Evolutionary conservation across 2,113 vertebrate species (phyloP).

Genomic region (Origma solitaria): DNA sequence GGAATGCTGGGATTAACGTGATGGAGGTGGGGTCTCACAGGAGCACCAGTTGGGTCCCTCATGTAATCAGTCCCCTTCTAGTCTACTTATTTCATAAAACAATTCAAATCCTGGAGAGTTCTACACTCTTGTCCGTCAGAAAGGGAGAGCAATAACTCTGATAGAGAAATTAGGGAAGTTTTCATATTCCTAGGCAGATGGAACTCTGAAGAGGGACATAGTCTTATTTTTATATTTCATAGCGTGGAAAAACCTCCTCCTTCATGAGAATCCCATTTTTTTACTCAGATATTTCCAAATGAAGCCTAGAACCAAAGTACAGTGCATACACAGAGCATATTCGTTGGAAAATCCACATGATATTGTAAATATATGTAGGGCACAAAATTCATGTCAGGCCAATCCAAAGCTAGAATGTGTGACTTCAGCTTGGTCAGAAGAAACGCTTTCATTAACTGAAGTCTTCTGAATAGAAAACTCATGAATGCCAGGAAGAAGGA

Average conservation of each 20-base stretch:
- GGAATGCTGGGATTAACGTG: neutral
- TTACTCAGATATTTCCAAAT: neutral
- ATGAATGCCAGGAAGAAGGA: neutral
- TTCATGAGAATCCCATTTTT: neutral
- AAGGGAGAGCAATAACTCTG: too few species aligned
- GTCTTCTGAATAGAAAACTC: neutral
- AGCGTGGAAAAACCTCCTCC: neutral
- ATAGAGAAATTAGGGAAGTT: too few species aligned
- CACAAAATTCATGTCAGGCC: neutral
- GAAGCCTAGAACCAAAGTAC: neutral
- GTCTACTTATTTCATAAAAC: neutral
- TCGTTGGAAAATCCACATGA: neutral
- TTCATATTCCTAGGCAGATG: too few species aligned
- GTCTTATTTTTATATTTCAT: neutral
- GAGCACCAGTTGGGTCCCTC: accelerated
- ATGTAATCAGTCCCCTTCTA: neutral
- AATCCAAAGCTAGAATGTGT: neutral
- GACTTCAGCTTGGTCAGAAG: neutral
- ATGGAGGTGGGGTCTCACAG: neutral
- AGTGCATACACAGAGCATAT: neutral
- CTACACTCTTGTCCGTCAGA: too few species aligned
- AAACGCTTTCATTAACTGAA: neutral
- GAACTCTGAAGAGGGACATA: neutral
- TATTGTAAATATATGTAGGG: neutral
- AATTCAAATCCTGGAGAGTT: neutral